Percentiles rank a stretch among this genome's conserved stretches.
Evolutionary conservation across 2,113 vertebrate genomes (phyloP).

Genomic region (Myiozetetes cayanensis): DNA sequence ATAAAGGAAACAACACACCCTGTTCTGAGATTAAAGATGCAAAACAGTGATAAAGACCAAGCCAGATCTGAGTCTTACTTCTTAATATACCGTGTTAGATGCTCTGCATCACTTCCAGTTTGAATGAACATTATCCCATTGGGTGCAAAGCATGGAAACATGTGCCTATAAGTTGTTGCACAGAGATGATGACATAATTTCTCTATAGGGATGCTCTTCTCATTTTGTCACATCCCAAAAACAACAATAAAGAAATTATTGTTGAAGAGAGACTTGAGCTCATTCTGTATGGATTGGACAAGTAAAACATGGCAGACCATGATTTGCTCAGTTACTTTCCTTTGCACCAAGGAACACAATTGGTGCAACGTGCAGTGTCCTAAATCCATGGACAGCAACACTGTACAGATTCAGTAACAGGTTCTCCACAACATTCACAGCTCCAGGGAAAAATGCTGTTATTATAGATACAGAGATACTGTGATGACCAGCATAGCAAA

Average conservation of each 20-base stretch:
- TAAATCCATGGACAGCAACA: accelerated
- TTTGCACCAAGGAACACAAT: accelerated
- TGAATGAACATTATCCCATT: background rate
- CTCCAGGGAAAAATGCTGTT: background rate
- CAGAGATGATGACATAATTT: background rate
- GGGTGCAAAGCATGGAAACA: background rate
- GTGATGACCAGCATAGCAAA: background rate
- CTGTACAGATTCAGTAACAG: background rate
- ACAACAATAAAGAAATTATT: background rate
- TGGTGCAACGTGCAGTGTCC: accelerated
- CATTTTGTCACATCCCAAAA: background rate
- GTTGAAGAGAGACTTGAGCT: background rate
- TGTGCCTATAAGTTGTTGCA: accelerated
- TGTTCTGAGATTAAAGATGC: background rate
- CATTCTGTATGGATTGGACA: background rate
- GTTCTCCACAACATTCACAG: background rate
- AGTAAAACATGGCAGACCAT: accelerated
- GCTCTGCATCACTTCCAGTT: background rate
- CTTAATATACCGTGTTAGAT: background rate
- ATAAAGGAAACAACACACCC: background rate
- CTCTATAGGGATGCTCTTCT: background rate
- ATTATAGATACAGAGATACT: background rate
- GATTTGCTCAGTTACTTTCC: background rate
- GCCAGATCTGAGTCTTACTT: background rate
- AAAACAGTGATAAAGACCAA: background rate